phyloP scores from a whole-genome alignment of 2,113 vertebrate genomes.

The Lates calcarifer region DNA sequence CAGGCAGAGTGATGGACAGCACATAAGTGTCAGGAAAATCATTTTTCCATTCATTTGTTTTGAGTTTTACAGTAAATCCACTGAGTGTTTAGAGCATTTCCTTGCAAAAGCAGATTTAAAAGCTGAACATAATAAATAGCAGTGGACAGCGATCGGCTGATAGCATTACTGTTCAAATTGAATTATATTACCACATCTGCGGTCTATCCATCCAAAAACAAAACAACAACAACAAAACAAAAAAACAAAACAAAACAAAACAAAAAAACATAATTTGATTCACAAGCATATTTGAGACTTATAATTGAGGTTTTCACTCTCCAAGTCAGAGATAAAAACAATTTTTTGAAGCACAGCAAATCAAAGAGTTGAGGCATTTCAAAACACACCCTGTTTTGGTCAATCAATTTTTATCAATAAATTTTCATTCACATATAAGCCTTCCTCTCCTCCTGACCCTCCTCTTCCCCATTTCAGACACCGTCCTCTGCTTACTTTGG shows the following conservation, averaged over 20 bases:
- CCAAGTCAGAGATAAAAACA: not conserved
- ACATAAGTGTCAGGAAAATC: too few relatives aligned
- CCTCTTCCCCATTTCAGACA: constrained; percentile 25
- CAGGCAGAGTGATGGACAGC: not conserved
- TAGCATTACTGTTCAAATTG: not conserved
- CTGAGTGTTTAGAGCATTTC: not conserved
- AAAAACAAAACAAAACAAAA: too few relatives aligned
- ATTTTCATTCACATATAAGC: constrained; percentile 10
- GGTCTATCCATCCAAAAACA: not conserved
- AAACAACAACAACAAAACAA: too few relatives aligned
- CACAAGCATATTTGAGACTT: not conserved
- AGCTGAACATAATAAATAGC: not conserved
- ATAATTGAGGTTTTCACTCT: not conserved
- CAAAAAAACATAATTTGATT: not conserved
- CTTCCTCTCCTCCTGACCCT: constrained; percentile 7
- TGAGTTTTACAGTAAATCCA: not conserved
- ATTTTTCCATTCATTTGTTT: not conserved
- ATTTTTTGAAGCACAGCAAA: not conserved
- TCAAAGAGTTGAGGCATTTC: not conserved
- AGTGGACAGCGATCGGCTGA: too few relatives aligned
- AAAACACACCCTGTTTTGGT: constrained; percentile 16
- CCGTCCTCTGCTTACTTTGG: constrained; percentile 47
- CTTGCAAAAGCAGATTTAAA: not conserved
- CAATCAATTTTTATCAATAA: too few relatives aligned
- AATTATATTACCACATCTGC: not conserved